Evolutionary conservation across 2,888 invertebrate genomes (phyloP).

Genomic region (Platypus cylindrus): DNA sequence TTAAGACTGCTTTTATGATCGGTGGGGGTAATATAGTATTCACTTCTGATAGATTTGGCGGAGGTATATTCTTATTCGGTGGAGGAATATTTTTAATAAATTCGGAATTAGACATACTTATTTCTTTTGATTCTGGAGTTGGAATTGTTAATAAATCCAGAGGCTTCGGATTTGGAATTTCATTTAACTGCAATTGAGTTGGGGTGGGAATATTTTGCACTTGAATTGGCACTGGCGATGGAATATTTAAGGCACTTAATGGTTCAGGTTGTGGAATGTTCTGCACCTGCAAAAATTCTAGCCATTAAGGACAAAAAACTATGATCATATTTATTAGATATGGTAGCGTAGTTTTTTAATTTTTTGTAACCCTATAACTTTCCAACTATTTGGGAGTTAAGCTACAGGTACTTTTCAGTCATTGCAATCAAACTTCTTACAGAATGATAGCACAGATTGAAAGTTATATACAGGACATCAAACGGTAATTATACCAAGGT

Average conservation of each 20-base stretch:
- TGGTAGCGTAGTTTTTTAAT: neutral
- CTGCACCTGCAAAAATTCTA: slow-evolving; percentile 22
- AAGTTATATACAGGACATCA: too few relatives aligned
- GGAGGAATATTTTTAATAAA: slow-evolving; percentile 36
- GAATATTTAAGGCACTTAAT: slow-evolving; percentile 39
- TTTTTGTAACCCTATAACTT: too few relatives aligned
- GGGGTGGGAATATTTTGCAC: slow-evolving; percentile 50
- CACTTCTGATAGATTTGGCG: slow-evolving; percentile 24
- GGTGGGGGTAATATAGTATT: slow-evolving; percentile 7
- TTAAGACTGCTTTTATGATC: neutral
- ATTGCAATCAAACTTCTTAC: too few relatives aligned
- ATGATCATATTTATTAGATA: neutral
- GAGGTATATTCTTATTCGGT: slow-evolving; percentile 35
- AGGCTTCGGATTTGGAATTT: slow-evolving; percentile 49
- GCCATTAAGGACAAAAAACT: neutral
- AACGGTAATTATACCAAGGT: too few relatives aligned
- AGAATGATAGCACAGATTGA: too few relatives aligned
- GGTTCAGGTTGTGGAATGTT: slow-evolving; percentile 41
- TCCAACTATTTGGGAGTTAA: too few relatives aligned
- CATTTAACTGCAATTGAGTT: slow-evolving; percentile 44
- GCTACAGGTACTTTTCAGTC: too few relatives aligned
- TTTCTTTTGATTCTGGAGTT: slow-evolving; percentile 29
- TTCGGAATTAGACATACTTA: slow-evolving; percentile 26
- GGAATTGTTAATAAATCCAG: slow-evolving; percentile 46
- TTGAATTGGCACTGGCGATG: slow-evolving; percentile 36